These are phyloP conservation scores for Epinotia bilunana DNA, from an alignment of 2,888 invertebrate genomes.

Conservation along the genomic window DNA sequence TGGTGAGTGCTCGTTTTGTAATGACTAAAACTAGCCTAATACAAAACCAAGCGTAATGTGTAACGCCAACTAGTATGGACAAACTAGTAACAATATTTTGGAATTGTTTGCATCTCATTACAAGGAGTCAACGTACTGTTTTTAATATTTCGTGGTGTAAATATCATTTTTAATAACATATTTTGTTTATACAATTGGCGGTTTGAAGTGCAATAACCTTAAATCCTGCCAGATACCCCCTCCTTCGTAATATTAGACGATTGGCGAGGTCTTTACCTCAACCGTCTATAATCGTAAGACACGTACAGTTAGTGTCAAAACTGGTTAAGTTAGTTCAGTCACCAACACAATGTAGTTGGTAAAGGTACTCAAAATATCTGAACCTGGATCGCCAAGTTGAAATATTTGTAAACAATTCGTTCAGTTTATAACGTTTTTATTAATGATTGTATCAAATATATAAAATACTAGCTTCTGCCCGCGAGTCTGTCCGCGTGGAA, in stretches of 20 bases:
- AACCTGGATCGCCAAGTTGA: not conserved
- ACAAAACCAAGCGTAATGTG: not conserved
- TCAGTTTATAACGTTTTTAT: not conserved
- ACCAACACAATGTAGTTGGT: not conserved
- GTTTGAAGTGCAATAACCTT: constrained; percentile 25
- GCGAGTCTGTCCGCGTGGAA: no score
- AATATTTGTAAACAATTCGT: not conserved
- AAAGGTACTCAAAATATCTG: not conserved
- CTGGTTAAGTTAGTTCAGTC: constrained; percentile 2
- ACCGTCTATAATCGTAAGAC: constrained; percentile 15
- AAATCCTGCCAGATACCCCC: constrained; percentile 23
- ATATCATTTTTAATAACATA: not conserved
- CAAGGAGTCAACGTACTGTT: constrained; percentile 1
- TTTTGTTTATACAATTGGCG: constrained; percentile 23
- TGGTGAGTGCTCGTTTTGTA: not conserved
- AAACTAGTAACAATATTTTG: no score
- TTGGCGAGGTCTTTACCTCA: constrained; percentile 9
- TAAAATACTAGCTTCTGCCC: not conserved
- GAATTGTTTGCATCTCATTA: not conserved
- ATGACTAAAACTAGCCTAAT: not conserved
- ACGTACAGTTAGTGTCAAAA: constrained; percentile 16
- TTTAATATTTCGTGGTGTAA: not conserved
- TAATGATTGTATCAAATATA: not conserved
- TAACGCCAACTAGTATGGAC: not conserved
- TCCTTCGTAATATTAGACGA: constrained; percentile 24